Evolutionary conservation across 2,888 invertebrate genomes (phyloP).

Genomic region (Cephus nigrinus): DNA sequence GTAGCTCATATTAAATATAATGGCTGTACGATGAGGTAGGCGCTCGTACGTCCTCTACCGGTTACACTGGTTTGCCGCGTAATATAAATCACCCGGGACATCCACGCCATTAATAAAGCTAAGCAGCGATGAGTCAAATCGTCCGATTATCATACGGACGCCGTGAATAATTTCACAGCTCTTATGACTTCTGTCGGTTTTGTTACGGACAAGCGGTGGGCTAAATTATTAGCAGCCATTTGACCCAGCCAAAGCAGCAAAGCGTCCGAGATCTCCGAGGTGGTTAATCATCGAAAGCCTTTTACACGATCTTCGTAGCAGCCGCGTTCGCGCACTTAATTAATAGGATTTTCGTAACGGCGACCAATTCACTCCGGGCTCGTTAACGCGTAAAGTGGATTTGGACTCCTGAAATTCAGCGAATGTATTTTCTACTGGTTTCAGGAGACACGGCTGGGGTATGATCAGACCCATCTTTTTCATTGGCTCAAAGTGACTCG

Average conservation of each 20-base stretch:
- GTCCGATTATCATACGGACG: conserved; percentile 18
- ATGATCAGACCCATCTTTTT: too few species aligned
- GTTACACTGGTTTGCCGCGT: conserved; percentile 40
- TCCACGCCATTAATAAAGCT: conserved; percentile 50
- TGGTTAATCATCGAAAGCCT: too few species aligned
- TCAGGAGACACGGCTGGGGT: too few species aligned
- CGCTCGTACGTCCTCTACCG: conserved; percentile 38
- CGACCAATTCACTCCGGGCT: too few species aligned
- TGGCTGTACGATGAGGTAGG: conserved; percentile 42
- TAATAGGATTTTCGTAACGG: too few species aligned
- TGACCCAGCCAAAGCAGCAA: not conserved
- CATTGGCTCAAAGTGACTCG: too few species aligned
- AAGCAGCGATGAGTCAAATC: conserved; percentile 52
- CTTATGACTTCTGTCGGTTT: conserved; percentile 7
- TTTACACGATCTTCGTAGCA: too few species aligned
- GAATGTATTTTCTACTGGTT: too few species aligned
- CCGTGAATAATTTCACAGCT: conserved; percentile 17
- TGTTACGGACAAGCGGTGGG: not conserved
- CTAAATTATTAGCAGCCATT: conserved; percentile 41
- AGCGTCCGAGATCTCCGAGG: too few species aligned
- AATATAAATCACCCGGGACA: conserved; percentile 49
- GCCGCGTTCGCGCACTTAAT: too few species aligned
- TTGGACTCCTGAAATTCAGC: too few species aligned
- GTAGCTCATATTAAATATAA: conserved; percentile 49
- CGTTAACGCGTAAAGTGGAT: too few species aligned